Conservation (phyloP, 2,888 invertebrate genomes). For the Helleia helle region DNA sequence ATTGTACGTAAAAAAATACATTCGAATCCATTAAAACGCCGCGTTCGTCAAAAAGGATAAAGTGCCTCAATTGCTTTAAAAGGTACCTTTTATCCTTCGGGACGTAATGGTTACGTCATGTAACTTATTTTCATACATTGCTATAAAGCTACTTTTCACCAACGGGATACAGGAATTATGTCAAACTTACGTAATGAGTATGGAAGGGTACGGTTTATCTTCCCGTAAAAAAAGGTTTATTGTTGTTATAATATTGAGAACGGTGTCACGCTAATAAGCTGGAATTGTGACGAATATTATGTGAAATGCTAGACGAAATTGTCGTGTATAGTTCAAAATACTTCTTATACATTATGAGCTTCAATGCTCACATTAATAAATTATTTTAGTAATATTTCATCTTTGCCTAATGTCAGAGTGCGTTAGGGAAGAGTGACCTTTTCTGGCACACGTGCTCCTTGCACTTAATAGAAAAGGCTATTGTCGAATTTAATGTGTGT, state of each 20-base stretch:
- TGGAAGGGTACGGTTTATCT: constrained; percentile 16
- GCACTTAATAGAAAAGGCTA: too few relatives aligned
- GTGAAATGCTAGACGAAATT: constrained; percentile 13
- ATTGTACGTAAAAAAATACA: too few relatives aligned
- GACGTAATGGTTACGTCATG: neutral
- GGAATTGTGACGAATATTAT: neutral
- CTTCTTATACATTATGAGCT: too few relatives aligned
- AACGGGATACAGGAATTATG: neutral
- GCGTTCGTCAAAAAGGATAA: neutral
- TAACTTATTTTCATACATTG: constrained; percentile 5
- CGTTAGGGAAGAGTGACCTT: too few relatives aligned
- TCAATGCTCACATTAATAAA: too few relatives aligned
- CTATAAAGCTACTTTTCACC: neutral
- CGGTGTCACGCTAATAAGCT: constrained; percentile 7
- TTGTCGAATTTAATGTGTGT: too few relatives aligned
- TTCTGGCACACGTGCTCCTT: too few relatives aligned
- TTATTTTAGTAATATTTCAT: too few relatives aligned
- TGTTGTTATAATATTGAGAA: constrained; percentile 22
- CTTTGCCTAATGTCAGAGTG: too few relatives aligned
- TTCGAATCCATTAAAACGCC: neutral
- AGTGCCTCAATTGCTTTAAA: constrained; percentile 6
- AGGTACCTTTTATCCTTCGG: constrained; percentile 3
- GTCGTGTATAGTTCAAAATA: too few relatives aligned
- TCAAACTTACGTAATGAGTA: constrained; percentile 5
- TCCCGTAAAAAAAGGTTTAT: constrained; percentile 23